phyloP scores from a whole-genome alignment of 2,797 vertebrate species.

The Danio albolineatus region DNA sequence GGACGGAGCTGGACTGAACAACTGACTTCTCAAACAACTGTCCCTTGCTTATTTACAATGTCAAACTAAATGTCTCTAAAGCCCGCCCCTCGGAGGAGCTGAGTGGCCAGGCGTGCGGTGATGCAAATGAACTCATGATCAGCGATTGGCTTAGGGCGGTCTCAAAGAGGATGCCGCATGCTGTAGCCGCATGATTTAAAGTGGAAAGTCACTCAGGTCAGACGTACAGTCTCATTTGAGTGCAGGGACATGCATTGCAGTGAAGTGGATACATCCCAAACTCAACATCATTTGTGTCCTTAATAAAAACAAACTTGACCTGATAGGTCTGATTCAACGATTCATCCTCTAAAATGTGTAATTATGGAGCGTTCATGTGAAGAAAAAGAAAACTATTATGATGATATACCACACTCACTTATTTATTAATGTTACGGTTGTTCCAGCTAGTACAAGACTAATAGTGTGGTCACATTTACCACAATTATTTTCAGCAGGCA shows the following conservation, averaged over 20 bases:
- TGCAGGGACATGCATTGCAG: slow-evolving; percentile 57
- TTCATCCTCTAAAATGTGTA: neutral
- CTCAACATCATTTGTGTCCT: neutral
- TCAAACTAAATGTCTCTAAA: slow-evolving; percentile 85
- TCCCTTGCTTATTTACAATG: slow-evolving; percentile 88
- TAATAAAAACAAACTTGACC: neutral
- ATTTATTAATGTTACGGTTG: neutral
- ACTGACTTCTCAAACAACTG: slow-evolving; percentile 83
- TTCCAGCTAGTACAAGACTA: neutral
- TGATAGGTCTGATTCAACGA: slow-evolving; percentile 30
- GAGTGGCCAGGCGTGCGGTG: slow-evolving; percentile 71
- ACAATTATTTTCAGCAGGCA: neutral
- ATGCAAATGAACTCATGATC: slow-evolving; percentile 66
- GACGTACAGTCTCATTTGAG: slow-evolving; percentile 74
- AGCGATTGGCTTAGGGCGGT: slow-evolving; percentile 69
- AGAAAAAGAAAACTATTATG: neutral
- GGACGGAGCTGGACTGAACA: slow-evolving; percentile 74
- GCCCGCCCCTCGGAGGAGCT: slow-evolving; percentile 71
- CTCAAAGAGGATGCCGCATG: slow-evolving; percentile 79
- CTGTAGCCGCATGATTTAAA: slow-evolving; percentile 86
- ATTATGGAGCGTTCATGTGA: neutral
- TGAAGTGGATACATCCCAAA: slow-evolving; percentile 23
- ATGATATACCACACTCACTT: neutral
- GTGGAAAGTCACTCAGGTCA: slow-evolving; percentile 79
- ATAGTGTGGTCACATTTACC: neutral